Evolutionary conservation across 2,797 vertebrate species (phyloP).

Genomic region (Dryobates pubescens): DNA sequence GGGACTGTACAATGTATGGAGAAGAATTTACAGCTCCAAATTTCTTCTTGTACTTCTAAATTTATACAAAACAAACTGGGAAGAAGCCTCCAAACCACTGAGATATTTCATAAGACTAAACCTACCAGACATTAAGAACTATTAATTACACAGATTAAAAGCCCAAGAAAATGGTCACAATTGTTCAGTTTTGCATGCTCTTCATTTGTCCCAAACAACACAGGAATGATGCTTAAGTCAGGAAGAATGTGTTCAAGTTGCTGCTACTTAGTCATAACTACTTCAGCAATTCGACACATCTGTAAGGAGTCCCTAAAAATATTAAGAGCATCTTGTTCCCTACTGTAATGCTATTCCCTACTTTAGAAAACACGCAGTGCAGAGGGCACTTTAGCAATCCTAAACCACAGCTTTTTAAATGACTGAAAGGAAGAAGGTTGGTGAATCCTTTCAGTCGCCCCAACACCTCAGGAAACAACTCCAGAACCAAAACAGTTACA

Average conservation of each 20-base stretch:
- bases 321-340: neutral
- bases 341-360: neutral
- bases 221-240: neutral
- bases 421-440: neutral
- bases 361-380: neutral
- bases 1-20: neutral
- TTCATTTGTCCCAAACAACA: neutral
- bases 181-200: neutral
- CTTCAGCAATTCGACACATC: neutral
- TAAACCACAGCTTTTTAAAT: neutral
- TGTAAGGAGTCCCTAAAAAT: neutral
- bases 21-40: rapidly evolving
- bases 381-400: neutral
- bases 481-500: neutral
- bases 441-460: conserved; percentile 8
- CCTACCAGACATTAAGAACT: neutral
- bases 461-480: conserved; percentile 2
- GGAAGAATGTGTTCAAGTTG: neutral
- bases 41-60: neutral
- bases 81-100: rapidly evolving
- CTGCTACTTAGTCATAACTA: neutral
- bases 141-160: neutral
- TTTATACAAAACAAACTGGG: neutral
- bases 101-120: neutral
- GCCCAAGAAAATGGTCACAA: neutral